Conservation (phyloP, 2,888 invertebrate species). For the Drosophila quinaria region DNA sequence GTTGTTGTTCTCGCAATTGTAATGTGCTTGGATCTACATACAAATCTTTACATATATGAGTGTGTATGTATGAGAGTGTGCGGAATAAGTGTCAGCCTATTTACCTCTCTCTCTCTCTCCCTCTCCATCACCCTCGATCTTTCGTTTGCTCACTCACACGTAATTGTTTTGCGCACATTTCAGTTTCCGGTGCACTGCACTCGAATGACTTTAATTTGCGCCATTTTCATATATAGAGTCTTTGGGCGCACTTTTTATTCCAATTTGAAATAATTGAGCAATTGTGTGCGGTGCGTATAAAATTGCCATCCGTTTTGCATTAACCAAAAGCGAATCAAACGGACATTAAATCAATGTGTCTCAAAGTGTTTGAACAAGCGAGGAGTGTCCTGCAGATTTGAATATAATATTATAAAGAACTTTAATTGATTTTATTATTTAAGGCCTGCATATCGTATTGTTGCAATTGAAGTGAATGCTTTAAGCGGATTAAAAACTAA, state of each 20-base stretch:
- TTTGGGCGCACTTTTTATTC: slow-evolving; percentile 18
- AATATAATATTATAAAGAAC: background rate
- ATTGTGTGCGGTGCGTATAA: slow-evolving; percentile 20
- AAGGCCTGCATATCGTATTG: background rate
- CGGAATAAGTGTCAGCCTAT: slow-evolving; percentile 16
- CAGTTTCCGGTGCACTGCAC: slow-evolving; percentile 76
- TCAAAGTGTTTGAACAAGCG: background rate
- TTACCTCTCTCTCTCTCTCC: background rate
- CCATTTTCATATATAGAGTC: slow-evolving; percentile 66
- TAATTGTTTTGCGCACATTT: slow-evolving; percentile 79
- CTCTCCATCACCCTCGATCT: slow-evolving; percentile 2
- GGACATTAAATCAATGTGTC: slow-evolving; percentile 3
- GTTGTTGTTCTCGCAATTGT: slow-evolving; percentile 29
- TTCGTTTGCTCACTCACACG: slow-evolving; percentile 33
- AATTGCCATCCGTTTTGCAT: slow-evolving; percentile 32
- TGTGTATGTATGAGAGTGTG: background rate
- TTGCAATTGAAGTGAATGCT: background rate
- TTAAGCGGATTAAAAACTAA: background rate
- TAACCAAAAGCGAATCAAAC: slow-evolving; percentile 6
- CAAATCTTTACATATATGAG: background rate
- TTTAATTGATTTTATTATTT: background rate
- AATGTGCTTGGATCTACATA: slow-evolving; percentile 35
- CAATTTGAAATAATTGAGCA: slow-evolving; percentile 55
- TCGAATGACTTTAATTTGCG: slow-evolving; percentile 72
- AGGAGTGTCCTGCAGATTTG: background rate